These are phyloP conservation scores for Aythya baeri DNA, from an alignment of 2,113 vertebrate species.

Conservation along the genomic window DNA sequence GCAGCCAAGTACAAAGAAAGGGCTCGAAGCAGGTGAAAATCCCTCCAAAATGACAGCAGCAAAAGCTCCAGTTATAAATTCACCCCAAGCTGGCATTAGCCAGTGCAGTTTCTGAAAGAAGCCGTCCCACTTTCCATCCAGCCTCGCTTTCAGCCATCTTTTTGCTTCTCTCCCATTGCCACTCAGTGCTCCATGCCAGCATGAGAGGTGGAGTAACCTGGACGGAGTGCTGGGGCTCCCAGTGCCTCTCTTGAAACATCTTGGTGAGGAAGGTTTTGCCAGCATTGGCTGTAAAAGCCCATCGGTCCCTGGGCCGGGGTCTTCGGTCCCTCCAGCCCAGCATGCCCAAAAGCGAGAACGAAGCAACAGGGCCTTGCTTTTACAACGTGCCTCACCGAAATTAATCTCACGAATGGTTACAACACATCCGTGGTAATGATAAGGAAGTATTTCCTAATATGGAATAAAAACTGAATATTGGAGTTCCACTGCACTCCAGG, in stretches of 20 bases:
- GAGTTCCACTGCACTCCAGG: constrained; percentile 58
- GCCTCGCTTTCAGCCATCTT: too few relatives aligned
- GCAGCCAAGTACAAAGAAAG: background rate
- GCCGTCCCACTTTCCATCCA: background rate
- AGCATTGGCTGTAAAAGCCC: background rate
- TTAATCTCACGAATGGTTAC: constrained; percentile 4
- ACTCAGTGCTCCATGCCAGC: background rate
- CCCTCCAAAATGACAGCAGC: background rate
- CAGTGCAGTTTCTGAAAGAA: background rate
- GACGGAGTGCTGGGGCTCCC: background rate
- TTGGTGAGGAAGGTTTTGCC: background rate
- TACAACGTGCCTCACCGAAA: background rate
- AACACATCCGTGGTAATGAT: background rate
- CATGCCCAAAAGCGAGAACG: accelerated
- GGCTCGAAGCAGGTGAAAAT: background rate
- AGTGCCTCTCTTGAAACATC: accelerated
- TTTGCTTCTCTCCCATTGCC: background rate
- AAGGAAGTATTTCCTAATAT: constrained; percentile 72
- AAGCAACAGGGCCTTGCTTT: accelerated
- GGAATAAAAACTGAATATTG: constrained; percentile 67
- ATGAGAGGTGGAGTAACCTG: background rate
- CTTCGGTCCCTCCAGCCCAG: background rate
- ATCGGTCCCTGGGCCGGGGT: background rate
- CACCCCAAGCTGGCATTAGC: background rate
- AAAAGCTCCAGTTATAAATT: background rate